Base-by-base conservation (phyloP, 2,113 vertebrate species). In the Festucalex cinctus region DNA sequence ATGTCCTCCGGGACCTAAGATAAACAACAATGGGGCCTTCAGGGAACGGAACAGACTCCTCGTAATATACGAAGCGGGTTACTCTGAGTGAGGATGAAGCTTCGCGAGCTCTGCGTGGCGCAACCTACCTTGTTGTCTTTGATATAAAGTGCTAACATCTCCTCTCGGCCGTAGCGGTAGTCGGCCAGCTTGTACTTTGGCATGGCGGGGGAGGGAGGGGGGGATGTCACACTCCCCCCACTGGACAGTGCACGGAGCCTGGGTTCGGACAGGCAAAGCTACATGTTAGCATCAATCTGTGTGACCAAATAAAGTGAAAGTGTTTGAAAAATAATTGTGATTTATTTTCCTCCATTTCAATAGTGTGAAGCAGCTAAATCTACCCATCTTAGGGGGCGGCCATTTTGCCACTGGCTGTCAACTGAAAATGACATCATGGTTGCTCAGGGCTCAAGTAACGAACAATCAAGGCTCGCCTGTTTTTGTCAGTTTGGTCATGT, bases 141-240 rank as follows among this genome's bases (percentile, higher is more conserved):
- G 88, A 96, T 72, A 79, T 95, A 96, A 93, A 96, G 95, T 90
- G 95, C 95, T 93, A 96, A 89, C 95, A 96, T 96, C 91, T 96
- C 95, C 89, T 96, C 95, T 83, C 95, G 91, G 82, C 95, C 95
- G 13, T 96, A 96, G 85, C 95, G 95, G 82, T 95, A 95, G 69
- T 96, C 95, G 65, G 95, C 95, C 87, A 96, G 90, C 90, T 96
- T 96, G 91, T 96, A 96, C 87, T 96, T 96, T 93, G 94, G 95
- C 93, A 95, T 95, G 89, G 95, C 95, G 20, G 95, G 95, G 82
- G 95, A 96, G 59, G 95, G 93, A 75, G 94, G 95, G 62, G 95
- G 95, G 84, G 95, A 96, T 62, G 93, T 92, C 84, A 96, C 92
- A 63, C 92, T 95, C 81, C 94, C 93, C 78, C 95, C 95, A 61